Evolutionary conservation across 2,113 vertebrate genomes (phyloP), one percentile per base, ranked within the genome.

Genomic region (Laticauda laticaudata): DNA sequence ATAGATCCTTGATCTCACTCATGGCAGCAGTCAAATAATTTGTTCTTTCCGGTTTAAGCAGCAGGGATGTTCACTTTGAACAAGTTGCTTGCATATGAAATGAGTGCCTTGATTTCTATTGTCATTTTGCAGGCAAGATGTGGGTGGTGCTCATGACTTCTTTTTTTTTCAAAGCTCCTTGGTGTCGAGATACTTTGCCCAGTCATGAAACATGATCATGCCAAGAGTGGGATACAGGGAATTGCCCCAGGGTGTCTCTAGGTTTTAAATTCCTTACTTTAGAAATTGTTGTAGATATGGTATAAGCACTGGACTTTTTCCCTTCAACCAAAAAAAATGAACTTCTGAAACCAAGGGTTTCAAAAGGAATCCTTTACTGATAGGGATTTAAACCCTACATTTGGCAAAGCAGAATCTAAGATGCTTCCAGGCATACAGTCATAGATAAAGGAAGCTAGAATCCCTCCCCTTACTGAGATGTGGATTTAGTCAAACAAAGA

Each of bases 81-180:
- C 91, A 0, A 23, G 88, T 43, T 14, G 64, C 93, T 90, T 89
- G 91, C 94, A 29, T 91, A 64, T 39, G 88, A 94, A 95, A 91
- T 48, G 57, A 92, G 89, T 92, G 53, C 39, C 93, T 94, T 26
- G 43, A 54, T 94, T 94, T 92, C 93, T 86, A 91, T 91, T 94
- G 92, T 93, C 91, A 94, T 96, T 81, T 96, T 91, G 92, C 92
- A 85, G 92, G 64, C 0, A 75, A 61, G 94, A 89, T 90, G 91
- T 92, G 55, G 91, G 96, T 94, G 91, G 93, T 43, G 81, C 88
- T 94, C 0, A 5, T n/a, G 81, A 91, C 81, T 93, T 91, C 85
- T 51, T 75, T 93, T 91, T 53, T 39, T 29, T 29, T 57, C 93
- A 59, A 39, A 91, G 81, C 81, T 92, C 53, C 92, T 43, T 0